These are phyloP conservation scores for Umimayanthus chanpuru DNA, from an alignment of 92 coral and sea anemone genomes.

Conservation along the genomic window DNA sequence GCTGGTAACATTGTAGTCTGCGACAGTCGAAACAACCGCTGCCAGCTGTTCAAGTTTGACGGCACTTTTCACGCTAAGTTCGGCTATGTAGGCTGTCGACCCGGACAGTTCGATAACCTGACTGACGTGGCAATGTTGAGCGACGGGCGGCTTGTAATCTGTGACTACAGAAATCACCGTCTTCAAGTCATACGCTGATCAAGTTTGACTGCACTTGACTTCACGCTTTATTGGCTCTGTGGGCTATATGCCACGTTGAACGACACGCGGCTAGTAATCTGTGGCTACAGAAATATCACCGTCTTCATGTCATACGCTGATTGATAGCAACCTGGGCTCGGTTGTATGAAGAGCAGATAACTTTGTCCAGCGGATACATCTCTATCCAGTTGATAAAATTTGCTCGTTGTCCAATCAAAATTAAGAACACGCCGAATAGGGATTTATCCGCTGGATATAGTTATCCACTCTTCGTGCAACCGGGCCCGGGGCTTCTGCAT, in stretches of 20 bases:
- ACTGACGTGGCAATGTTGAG: conserved; percentile 31
- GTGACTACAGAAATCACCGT: conserved; percentile 38
- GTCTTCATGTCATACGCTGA: conserved; percentile 13
- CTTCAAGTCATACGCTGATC: conserved; percentile 33
- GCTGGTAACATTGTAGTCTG: conserved; percentile 41
- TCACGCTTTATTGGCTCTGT: conserved; percentile 21
- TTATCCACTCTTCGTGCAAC: too few species aligned
- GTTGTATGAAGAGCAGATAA: too few species aligned
- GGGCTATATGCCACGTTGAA: conserved; percentile 25
- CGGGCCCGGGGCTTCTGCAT: too few species aligned
- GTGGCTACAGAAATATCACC: conserved; percentile 35
- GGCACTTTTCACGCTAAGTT: conserved; percentile 39
- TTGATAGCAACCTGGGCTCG: too few species aligned
- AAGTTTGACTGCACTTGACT: conserved; percentile 36
- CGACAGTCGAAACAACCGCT: conserved; percentile 38
- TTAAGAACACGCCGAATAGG: too few species aligned
- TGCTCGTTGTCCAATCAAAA: too few species aligned
- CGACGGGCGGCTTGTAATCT: conserved; percentile 32
- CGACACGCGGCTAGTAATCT: conserved; percentile 18
- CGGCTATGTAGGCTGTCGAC: conserved; percentile 15
- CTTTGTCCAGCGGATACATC: too few species aligned
- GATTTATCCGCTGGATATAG: too few species aligned
- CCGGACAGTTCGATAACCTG: conserved; percentile 22
- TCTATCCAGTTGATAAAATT: too few species aligned
- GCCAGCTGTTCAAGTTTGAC: conserved; percentile 38